phyloP scores from a whole-genome alignment of 2,888 invertebrate species.

The Chaitophorus viminalis region DNA sequence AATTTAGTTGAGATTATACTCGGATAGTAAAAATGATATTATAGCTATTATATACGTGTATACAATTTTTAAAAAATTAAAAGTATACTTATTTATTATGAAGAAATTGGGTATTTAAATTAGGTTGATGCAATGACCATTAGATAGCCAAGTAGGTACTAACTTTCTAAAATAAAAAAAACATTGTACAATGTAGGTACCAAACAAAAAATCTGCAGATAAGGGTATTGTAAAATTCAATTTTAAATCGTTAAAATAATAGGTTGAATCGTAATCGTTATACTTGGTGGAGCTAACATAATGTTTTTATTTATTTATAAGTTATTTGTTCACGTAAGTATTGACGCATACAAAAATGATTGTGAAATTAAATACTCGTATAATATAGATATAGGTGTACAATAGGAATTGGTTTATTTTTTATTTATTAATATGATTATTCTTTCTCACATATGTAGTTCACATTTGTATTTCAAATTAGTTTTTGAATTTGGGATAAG shows the following conservation, averaged over 20 bases:
- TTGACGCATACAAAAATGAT: too few relatives aligned
- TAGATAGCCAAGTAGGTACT: not conserved
- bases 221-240: not conserved
- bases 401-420: too few relatives aligned
- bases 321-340: too few relatives aligned
- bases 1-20: not conserved
- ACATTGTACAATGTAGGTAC: not conserved
- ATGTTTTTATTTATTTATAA: too few relatives aligned
- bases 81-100: not conserved
- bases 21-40: not conserved
- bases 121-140: not conserved
- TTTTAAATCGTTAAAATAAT: not conserved
- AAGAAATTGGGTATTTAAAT: not conserved
- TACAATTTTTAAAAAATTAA: not conserved
- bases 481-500: too few relatives aligned
- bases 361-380: too few relatives aligned
- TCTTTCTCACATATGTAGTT: too few relatives aligned
- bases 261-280: too few relatives aligned
- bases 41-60: not conserved
- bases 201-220: not conserved
- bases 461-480: too few relatives aligned
- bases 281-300: too few relatives aligned
- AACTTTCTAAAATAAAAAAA: slow-evolving; percentile 6
- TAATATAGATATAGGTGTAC: too few relatives aligned
- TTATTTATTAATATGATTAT: too few relatives aligned